Percentiles rank a stretch among this genome's conserved stretches.
These are phyloP conservation scores for Drosophila setifemur DNA, from an alignment of 1,140 invertebrate genomes.

Conservation along the genomic window DNA sequence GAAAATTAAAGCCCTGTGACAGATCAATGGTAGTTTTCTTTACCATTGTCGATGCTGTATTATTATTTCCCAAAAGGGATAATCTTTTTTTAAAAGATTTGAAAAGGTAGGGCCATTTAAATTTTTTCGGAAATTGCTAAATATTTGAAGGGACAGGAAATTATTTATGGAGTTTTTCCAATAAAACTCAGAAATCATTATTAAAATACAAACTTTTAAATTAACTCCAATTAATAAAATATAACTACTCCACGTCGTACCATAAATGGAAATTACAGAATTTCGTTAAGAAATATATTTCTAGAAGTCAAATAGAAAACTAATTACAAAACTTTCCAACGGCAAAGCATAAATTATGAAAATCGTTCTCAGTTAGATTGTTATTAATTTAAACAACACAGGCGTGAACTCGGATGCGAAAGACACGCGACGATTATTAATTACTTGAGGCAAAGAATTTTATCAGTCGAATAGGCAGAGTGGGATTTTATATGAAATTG, in stretches of 20 bases:
- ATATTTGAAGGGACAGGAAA: too few relatives aligned
- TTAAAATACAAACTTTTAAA: too few relatives aligned
- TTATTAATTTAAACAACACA: conserved; percentile 53
- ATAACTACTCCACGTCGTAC: too few relatives aligned
- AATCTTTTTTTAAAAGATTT: not conserved
- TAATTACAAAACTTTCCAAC: not conserved
- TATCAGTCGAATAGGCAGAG: conserved; percentile 51
- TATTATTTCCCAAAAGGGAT: conserved; percentile 3
- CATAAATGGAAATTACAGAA: too few relatives aligned
- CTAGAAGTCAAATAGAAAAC: not conserved
- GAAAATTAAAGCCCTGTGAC: conserved; percentile 57
- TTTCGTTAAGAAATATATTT: too few relatives aligned
- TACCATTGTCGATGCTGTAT: not conserved
- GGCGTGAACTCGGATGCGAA: conserved; percentile 46
- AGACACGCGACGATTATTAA: conserved; percentile 72
- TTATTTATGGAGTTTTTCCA: too few relatives aligned
- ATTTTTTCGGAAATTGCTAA: conserved; percentile 1
- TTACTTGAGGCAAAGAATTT: conserved; percentile 54
- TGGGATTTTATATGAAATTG: conserved; percentile 58
- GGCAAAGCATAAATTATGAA: not conserved
- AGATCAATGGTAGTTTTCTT: conserved; percentile 41
- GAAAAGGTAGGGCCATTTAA: not conserved
- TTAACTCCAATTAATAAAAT: too few relatives aligned
- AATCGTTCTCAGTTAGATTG: not conserved
- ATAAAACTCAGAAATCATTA: too few relatives aligned